phyloP scores from a whole-genome alignment of 2,888 invertebrate genomes.

The Pseudococcus longispinus region DNA sequence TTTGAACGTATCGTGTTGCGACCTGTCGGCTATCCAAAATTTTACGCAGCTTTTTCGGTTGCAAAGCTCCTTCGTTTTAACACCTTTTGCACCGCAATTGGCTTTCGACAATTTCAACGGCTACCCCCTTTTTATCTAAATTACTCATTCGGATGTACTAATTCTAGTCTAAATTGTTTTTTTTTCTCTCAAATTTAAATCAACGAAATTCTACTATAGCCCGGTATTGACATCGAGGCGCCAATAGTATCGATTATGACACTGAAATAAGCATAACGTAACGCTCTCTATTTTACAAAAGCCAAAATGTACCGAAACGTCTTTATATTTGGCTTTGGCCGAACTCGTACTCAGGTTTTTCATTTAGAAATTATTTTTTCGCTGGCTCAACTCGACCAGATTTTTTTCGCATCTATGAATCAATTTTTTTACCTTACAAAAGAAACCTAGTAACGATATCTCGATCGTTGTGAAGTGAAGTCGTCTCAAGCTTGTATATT shows the following conservation, averaged over 20 bases:
- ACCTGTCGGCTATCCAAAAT: not conserved
- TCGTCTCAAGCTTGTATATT: not conserved
- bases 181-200: not conserved
- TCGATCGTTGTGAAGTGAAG: not conserved
- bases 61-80: not conserved
- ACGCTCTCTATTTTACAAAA: constrained; percentile 1
- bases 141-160: not conserved
- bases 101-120: not conserved
- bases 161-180: constrained; percentile 21
- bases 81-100: not conserved
- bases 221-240: constrained; percentile 41
- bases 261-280: constrained; percentile 39
- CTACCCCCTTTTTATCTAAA: not conserved
- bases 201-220: not conserved
- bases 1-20: not conserved
- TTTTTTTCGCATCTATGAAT: not conserved
- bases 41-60: not conserved
- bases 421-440: not conserved
- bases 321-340: not conserved
- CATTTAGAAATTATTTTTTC: not conserved
- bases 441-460: not conserved
- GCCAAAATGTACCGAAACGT: not conserved
- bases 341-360: not conserved
- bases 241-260: constrained; percentile 43
- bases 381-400: not conserved